Evolutionary conservation across 1,140 invertebrate species (phyloP).

Genomic region (Lucilia sericata): DNA sequence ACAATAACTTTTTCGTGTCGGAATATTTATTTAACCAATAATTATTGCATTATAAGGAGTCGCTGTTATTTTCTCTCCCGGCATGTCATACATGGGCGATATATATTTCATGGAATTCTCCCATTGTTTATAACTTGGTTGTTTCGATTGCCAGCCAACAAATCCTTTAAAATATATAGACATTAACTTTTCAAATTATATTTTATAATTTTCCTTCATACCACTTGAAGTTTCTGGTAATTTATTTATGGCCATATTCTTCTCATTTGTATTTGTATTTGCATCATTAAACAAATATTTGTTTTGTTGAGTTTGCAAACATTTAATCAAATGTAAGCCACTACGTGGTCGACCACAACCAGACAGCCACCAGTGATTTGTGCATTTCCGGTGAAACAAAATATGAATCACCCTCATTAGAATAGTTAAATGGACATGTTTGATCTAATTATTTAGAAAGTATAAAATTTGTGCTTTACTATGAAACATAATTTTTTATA

Average conservation of each 20-base stretch:
- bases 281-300: background rate
- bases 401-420: slow-evolving; percentile 54
- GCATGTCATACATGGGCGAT: slow-evolving; percentile 59
- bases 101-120: slow-evolving; percentile 63
- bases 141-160: slow-evolving; percentile 53
- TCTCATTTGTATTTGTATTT: background rate
- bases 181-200: background rate
- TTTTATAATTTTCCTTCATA: slow-evolving; percentile 31
- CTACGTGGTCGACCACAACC: slow-evolving; percentile 59
- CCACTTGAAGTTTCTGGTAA: slow-evolving; percentile 61
- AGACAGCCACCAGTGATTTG: slow-evolving; percentile 53
- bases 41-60: slow-evolving; percentile 59
- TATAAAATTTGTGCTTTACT: no score
- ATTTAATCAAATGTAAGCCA: slow-evolving; percentile 58
- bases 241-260: background rate
- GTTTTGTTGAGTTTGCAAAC: slow-evolving; percentile 54
- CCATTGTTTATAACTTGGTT: slow-evolving; percentile 52
- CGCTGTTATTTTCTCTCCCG: slow-evolving; percentile 58
- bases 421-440: slow-evolving; percentile 54
- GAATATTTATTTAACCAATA: slow-evolving; percentile 54
- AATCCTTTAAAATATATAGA: slow-evolving; percentile 50
- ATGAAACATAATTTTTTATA: background rate
- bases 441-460: slow-evolving; percentile 47
- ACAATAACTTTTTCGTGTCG: no score
- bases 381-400: slow-evolving; percentile 63